Conservation (phyloP, 2,113 vertebrate species). For the Laticauda colubrina region DNA sequence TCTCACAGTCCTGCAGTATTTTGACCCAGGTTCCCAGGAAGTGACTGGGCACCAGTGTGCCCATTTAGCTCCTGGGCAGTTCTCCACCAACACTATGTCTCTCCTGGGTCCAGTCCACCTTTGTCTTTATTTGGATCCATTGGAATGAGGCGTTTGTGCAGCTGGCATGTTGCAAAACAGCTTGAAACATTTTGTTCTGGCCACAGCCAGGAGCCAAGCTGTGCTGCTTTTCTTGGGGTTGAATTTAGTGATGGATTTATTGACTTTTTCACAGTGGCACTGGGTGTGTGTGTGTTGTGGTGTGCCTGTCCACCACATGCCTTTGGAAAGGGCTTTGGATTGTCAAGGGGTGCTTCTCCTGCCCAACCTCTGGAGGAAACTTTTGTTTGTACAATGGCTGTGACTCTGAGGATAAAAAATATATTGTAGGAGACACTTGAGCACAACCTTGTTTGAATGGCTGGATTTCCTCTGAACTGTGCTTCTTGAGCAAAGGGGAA, state of each 20-base stretch:
- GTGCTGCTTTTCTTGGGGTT: slow-evolving; percentile 37
- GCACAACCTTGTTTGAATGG: neutral
- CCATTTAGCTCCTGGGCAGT: accelerated
- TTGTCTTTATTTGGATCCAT: neutral
- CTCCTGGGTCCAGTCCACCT: no score
- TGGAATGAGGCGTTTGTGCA: neutral
- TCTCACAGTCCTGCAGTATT: neutral
- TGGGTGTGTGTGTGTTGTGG: neutral
- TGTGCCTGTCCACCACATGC: neutral
- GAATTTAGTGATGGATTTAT: slow-evolving; percentile 45
- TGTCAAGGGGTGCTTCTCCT: neutral
- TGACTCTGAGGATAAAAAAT: slow-evolving; percentile 53
- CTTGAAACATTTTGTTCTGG: slow-evolving; percentile 23
- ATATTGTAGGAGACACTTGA: neutral
- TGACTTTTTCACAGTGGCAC: slow-evolving; percentile 48
- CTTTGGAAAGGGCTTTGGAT: slow-evolving; percentile 44
- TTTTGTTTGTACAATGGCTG: slow-evolving; percentile 38
- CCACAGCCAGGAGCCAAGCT: neutral
- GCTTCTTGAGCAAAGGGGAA: neutral
- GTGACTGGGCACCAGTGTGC: neutral
- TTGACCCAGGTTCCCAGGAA: no score
- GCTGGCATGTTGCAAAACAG: neutral
- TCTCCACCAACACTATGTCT: accelerated
- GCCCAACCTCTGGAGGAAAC: slow-evolving; percentile 9
- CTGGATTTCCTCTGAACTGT: neutral